Conservation (phyloP, 2,888 invertebrate genomes). For the Luperina nickerlii region DNA sequence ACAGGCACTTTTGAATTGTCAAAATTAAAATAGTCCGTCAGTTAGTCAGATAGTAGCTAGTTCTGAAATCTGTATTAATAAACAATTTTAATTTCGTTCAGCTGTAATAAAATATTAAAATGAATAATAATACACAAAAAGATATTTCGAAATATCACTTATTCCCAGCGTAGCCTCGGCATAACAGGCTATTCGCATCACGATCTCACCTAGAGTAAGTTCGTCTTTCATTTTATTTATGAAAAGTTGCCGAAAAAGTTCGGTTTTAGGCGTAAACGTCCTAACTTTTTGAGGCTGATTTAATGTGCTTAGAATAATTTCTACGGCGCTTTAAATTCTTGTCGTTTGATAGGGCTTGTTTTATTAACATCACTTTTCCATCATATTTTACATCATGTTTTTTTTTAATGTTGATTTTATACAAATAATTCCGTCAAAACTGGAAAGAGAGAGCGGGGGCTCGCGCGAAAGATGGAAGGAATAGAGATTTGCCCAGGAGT, state of each 20-base stretch:
- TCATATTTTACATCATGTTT: not conserved
- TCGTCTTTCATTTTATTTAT: constrained; percentile 60
- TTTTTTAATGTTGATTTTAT: not conserved
- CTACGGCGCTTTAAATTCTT: constrained; percentile 12
- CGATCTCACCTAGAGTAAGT: constrained; percentile 63
- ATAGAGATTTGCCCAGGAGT: too few species aligned
- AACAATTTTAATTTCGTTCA: not conserved
- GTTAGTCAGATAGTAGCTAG: too few species aligned
- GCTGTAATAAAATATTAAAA: not conserved
- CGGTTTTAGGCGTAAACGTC: constrained; percentile 47
- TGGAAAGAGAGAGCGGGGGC: too few species aligned
- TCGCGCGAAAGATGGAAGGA: too few species aligned
- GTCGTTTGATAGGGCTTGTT: not conserved
- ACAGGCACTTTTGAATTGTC: too few species aligned
- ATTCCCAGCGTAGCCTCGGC: constrained; percentile 20
- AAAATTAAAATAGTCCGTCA: too few species aligned
- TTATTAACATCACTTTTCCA: not conserved
- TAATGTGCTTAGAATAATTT: constrained; percentile 48
- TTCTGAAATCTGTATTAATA: not conserved
- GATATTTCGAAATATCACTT: constrained; percentile 17
- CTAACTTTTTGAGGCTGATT: constrained; percentile 55
- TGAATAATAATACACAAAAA: not conserved
- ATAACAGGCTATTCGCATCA: constrained; percentile 51
- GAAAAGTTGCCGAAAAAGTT: constrained; percentile 48
- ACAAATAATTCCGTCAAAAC: not conserved